These are phyloP conservation scores for Drosophila kambysellisi DNA, from an alignment of 2,888 invertebrate genomes.

Conservation along the genomic window DNA sequence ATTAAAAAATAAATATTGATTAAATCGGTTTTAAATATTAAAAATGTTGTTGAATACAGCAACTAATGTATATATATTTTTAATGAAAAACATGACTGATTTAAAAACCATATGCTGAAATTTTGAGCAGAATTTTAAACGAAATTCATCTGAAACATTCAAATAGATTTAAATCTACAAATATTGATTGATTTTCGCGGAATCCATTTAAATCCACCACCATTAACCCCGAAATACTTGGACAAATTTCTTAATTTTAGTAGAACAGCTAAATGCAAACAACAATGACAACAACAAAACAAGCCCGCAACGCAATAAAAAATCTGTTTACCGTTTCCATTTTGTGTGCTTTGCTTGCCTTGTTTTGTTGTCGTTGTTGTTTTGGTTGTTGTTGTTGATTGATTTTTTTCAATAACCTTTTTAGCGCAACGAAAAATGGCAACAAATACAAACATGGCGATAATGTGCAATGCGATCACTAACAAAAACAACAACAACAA, in stretches of 20 bases:
- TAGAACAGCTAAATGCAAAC: slow-evolving; percentile 16
- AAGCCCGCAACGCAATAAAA: slow-evolving; percentile 67
- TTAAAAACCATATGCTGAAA: background rate
- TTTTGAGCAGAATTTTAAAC: rapidly evolving
- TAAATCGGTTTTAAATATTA: rapidly evolving
- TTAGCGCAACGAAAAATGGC: slow-evolving; percentile 69
- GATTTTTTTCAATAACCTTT: slow-evolving; percentile 32
- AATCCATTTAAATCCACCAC: background rate
- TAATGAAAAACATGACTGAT: background rate
- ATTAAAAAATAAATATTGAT: background rate
- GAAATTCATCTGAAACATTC: background rate
- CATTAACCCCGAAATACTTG: background rate
- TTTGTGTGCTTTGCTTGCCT: slow-evolving; percentile 13
- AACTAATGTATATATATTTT: background rate
- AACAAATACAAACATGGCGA: slow-evolving; percentile 79
- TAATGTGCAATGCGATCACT: slow-evolving; percentile 75
- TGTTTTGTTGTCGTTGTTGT: slow-evolving; percentile 25
- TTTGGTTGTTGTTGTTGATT: background rate
- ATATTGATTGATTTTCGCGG: background rate
- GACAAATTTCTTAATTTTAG: background rate
- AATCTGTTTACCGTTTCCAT: slow-evolving; percentile 42
- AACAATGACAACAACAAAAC: slow-evolving; percentile 2
- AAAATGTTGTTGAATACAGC: background rate
- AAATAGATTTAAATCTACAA: background rate
- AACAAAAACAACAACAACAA: slow-evolving; percentile 41